Base-by-base conservation (phyloP, 2,113 vertebrate genomes). In the Eleginops maclovinus region DNA sequence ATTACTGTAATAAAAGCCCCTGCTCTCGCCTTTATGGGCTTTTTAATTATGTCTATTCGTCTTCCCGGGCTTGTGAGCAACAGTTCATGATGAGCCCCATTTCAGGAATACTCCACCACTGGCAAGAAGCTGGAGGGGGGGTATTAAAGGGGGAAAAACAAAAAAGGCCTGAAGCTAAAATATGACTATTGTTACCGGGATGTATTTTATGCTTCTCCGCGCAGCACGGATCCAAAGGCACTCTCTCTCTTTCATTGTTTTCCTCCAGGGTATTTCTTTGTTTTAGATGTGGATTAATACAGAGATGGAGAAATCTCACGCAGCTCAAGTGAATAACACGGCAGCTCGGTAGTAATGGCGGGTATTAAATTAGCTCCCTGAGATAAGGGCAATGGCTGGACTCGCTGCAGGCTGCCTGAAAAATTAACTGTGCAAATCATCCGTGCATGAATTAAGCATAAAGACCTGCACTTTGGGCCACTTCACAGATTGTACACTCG, bases 31-130 rank as follows among this genome's bases (percentile, higher is more conserved):
- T 93, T 94, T 89, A 93, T 90, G 90, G 86, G 76, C 86, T 90
- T 92, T 94, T 91, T 94, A 93, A 94, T 94, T 91, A 93, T 79
- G 88, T 92, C 92, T 79, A 94, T 94, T 92, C 61, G 79, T 94
- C 94, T 93, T 91, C 87, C 82, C 1, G 81, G 88, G 79, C 80
- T 87, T 73, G 81, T 79, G 85, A 84, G 89, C 88, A 87, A 88
- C 88, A 91, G 87, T 86, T 87, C 86, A 81, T 67, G 83, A 90
- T 88, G 85, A 90, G 83, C 50, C 69, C 85, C 73, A 80, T 91
- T 93, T 87, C 79, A 75, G 17, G 53, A 82, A 83, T 55, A 63
- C 83, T 26, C 81, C 28, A 17, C 85, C 72, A 72, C 61, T 22
- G 75, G 87, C 79, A 77, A 55, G 65, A 71, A 79, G 70, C 81